These are phyloP conservation scores for Caradrina kadenii DNA, from an alignment of 2,888 invertebrate species.

Conservation along the genomic window DNA sequence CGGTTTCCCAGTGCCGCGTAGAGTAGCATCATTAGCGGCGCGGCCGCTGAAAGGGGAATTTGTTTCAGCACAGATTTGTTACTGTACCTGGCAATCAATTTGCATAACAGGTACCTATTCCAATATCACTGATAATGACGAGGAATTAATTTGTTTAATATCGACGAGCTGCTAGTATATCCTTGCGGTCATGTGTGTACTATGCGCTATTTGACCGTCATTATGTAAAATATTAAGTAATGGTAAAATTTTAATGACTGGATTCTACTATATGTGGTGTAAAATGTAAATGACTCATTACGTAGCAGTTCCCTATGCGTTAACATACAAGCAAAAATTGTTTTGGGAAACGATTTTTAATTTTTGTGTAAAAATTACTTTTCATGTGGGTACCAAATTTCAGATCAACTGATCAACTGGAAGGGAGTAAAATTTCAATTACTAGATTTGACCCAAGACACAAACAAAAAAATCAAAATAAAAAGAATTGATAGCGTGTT, in stretches of 20 bases:
- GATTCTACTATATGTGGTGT: background rate
- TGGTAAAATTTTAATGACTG: background rate
- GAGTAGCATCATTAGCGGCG: constrained; percentile 57
- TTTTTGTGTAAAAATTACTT: too few relatives aligned
- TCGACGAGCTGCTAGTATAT: background rate
- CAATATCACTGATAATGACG: constrained; percentile 27
- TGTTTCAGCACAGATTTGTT: constrained; percentile 57
- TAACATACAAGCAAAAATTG: too few relatives aligned
- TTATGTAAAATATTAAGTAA: background rate
- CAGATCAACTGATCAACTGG: too few relatives aligned
- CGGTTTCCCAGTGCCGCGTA: constrained; percentile 34
- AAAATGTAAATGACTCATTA: too few relatives aligned
- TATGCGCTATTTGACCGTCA: background rate
- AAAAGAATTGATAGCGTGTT: background rate
- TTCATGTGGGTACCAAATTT: too few relatives aligned
- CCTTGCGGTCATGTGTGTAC: constrained; percentile 8
- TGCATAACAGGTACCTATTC: constrained; percentile 39
- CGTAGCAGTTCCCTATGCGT: too few relatives aligned
- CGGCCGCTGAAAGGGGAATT: constrained; percentile 44
- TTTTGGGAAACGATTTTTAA: too few relatives aligned
- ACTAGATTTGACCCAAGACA: too few relatives aligned
- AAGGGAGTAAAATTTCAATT: too few relatives aligned
- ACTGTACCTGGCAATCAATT: constrained; percentile 55
- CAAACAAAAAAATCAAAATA: too few relatives aligned
- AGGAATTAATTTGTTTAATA: constrained; percentile 30